A percentile compares a stretch with the other conserved stretches of the same genome.
Evolutionary conservation across 2,888 invertebrate species (phyloP).

Genomic region (Oscheius sp.): DNA sequence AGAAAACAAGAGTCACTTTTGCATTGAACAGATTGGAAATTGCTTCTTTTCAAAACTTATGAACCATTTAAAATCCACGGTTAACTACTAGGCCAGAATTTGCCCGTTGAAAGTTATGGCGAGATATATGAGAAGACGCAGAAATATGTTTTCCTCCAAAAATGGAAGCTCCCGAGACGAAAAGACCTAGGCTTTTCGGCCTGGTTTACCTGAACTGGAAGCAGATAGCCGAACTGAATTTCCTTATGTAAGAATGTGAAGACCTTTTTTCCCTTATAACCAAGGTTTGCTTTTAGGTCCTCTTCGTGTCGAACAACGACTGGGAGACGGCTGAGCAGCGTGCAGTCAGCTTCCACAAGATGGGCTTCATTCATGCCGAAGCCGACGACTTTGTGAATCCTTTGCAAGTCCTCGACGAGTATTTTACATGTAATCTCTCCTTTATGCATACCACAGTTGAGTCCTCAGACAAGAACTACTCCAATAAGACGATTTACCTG

Average conservation of each 20-base stretch:
- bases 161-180: too few relatives aligned
- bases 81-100: too few relatives aligned
- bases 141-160: too few relatives aligned
- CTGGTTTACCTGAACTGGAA: too few relatives aligned
- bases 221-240: too few relatives aligned
- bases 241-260: background rate
- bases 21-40: too few relatives aligned
- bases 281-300: slow-evolving; percentile 4
- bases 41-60: too few relatives aligned
- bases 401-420: slow-evolving; percentile 1
- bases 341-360: background rate
- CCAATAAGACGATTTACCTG: slow-evolving; percentile 20
- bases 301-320: slow-evolving; percentile 30
- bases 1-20: background rate
- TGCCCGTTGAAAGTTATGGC: too few relatives aligned
- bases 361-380: slow-evolving; percentile 7
- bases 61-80: too few relatives aligned
- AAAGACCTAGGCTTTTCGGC: too few relatives aligned
- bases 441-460: background rate
- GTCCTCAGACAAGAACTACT: slow-evolving; percentile 8
- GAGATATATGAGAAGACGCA: too few relatives aligned
- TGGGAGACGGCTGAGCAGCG: slow-evolving; percentile 24
- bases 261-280: background rate
- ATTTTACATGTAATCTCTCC: slow-evolving; percentile 12
- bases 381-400: slow-evolving; percentile 17